These are phyloP conservation scores for Amphimallon solstitiale DNA, from an alignment of 2,888 invertebrate genomes.

Conservation along the genomic window DNA sequence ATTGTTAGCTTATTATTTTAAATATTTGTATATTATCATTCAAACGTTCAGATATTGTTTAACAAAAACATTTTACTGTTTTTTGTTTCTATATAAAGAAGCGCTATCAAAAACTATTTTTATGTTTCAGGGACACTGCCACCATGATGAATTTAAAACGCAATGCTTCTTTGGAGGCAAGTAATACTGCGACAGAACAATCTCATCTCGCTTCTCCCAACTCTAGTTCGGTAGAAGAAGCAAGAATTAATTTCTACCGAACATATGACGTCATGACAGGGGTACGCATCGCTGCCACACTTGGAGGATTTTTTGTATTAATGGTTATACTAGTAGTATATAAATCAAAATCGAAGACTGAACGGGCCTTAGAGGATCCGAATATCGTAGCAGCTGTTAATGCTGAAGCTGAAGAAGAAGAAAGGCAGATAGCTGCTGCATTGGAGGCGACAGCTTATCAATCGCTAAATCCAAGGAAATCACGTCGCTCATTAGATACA, in stretches of 20 bases:
- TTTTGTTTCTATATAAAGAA: too few species aligned
- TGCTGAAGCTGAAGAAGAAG: slow-evolving; percentile 82
- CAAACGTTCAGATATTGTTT: too few species aligned
- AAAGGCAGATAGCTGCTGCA: slow-evolving; percentile 77
- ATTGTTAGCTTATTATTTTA: too few species aligned
- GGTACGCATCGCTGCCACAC: slow-evolving; percentile 88
- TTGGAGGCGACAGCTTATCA: slow-evolving; percentile 75
- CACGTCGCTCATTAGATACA: slow-evolving; percentile 31
- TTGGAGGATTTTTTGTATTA: slow-evolving; percentile 90
- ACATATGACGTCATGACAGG: slow-evolving; percentile 96
- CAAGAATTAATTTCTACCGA: slow-evolving; percentile 84
- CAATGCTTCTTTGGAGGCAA: slow-evolving; percentile 56
- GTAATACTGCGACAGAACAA: slow-evolving; percentile 48
- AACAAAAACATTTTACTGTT: too few species aligned
- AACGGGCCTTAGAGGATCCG: slow-evolving; percentile 80
- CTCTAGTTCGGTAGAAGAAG: slow-evolving; percentile 65
- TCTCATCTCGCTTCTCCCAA: slow-evolving; percentile 65
- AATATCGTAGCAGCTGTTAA: slow-evolving; percentile 78
- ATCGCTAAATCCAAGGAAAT: slow-evolving; percentile 64
- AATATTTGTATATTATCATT: too few species aligned
- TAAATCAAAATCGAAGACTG: slow-evolving; percentile 85
- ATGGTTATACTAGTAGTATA: slow-evolving; percentile 92
- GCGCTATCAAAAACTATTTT: too few species aligned
- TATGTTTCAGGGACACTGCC: slow-evolving; percentile 50
- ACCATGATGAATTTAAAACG: slow-evolving; percentile 58